Conservation (phyloP, 1,140 invertebrate species). For the Papilio polytes region DNA sequence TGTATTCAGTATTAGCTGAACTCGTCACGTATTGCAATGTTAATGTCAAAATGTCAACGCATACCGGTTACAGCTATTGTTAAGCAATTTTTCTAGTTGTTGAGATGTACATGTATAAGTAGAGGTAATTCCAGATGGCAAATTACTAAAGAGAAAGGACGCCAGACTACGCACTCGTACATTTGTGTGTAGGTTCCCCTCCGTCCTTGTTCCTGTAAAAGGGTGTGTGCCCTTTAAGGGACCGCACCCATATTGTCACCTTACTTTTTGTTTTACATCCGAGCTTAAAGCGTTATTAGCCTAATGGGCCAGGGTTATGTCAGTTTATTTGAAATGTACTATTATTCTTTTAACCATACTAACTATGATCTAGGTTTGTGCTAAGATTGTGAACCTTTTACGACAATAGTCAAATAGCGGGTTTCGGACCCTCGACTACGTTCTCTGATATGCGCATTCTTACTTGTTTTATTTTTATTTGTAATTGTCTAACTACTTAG, state of each 20-base stretch:
- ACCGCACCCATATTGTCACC: conserved; percentile 17
- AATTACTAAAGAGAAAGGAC: conserved; percentile 8
- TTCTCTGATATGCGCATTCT: too few species aligned
- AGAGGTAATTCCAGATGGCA: conserved; percentile 15
- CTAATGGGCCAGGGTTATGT: neutral
- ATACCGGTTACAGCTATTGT: too few species aligned
- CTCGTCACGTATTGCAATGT: too few species aligned
- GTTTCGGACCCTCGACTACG: too few species aligned
- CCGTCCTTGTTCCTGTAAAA: conserved; percentile 13
- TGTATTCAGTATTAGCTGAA: neutral
- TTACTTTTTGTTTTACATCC: conserved; percentile 26
- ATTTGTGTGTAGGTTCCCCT: conserved; percentile 2
- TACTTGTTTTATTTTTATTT: too few species aligned
- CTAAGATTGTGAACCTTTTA: too few species aligned
- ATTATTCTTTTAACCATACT: too few species aligned
- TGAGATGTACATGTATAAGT: neutral
- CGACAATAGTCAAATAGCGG: too few species aligned
- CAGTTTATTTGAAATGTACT: neutral
- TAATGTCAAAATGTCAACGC: too few species aligned
- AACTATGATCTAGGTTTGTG: too few species aligned
- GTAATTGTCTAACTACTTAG: too few species aligned
- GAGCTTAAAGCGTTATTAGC: conserved; percentile 19
- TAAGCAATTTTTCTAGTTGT: neutral
- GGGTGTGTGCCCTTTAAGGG: conserved; percentile 17
- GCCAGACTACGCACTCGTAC: conserved; percentile 11